These are phyloP conservation scores for Nicator chloris DNA, from an alignment of 2,113 vertebrate species.

Conservation along the genomic window DNA sequence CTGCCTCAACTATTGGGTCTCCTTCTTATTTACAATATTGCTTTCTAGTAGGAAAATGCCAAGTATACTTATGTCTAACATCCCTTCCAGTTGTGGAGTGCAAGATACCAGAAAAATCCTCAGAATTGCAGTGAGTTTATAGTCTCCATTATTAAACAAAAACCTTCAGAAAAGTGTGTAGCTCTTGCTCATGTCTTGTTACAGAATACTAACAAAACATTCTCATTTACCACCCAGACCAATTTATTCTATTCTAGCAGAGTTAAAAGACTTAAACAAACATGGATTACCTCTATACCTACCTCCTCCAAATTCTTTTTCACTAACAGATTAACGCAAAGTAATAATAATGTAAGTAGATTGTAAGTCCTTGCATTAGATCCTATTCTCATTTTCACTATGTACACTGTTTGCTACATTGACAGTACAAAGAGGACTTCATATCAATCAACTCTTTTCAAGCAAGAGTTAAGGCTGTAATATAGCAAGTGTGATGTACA, in stretches of 20 bases:
- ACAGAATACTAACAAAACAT: not conserved
- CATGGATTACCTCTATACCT: not conserved
- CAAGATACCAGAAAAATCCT: not conserved
- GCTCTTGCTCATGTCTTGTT: not conserved
- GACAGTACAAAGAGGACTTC: not conserved
- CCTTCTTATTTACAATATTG: not conserved
- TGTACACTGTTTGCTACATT: not conserved
- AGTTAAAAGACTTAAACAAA: not conserved
- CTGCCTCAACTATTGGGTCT: not conserved
- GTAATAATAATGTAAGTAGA: not conserved
- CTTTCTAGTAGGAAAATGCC: not conserved
- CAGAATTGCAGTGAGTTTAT: not conserved
- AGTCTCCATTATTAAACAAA: not conserved
- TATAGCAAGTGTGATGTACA: not conserved
- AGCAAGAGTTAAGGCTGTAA: not conserved
- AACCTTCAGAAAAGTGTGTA: not conserved
- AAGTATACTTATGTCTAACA: not conserved
- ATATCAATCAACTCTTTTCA: not conserved
- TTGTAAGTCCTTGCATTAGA: not conserved
- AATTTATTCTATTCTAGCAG: not conserved
- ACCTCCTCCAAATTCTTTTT: not conserved
- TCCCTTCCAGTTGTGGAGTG: not conserved
- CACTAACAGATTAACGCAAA: not conserved
- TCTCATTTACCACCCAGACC: not conserved
- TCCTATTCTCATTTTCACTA: not conserved